phyloP scores from a whole-genome alignment of 2,888 invertebrate genomes.

The Drosophila mimica region DNA sequence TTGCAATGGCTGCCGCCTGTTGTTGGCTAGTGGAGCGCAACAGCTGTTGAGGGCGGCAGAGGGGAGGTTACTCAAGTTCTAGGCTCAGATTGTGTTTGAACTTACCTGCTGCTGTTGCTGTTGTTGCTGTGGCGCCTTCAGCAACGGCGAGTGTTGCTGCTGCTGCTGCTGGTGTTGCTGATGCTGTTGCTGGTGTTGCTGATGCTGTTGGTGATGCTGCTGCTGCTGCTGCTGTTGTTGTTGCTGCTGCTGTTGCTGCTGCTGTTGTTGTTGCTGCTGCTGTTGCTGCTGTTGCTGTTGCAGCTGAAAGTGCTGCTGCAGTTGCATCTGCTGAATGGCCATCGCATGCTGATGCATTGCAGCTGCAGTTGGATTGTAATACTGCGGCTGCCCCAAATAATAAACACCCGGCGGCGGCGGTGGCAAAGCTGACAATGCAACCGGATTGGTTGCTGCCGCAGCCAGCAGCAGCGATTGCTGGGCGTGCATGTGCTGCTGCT shows the following conservation, averaged over 20 bases:
- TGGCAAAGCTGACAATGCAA: constrained; percentile 34
- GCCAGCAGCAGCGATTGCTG: constrained; percentile 68
- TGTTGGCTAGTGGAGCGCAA: constrained; percentile 61
- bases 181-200: constrained; percentile 64
- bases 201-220: constrained; percentile 65
- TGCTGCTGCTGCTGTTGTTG: constrained; percentile 42
- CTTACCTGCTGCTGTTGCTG: constrained; percentile 41
- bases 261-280: constrained; percentile 61
- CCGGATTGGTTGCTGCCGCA: constrained; percentile 45
- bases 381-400: constrained; percentile 74
- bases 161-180: constrained; percentile 54
- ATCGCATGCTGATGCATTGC: constrained; percentile 75
- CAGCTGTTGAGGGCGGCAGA: constrained; percentile 31
- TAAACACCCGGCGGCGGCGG: constrained; percentile 65
- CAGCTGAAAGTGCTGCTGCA: constrained; percentile 69
- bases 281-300: constrained; percentile 70
- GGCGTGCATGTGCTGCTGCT: constrained; percentile 68
- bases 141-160: constrained; percentile 45
- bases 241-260: constrained; percentile 70
- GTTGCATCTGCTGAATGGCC: constrained; percentile 62
- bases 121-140: constrained; percentile 34
- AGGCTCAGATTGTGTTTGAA: neutral
- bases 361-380: constrained; percentile 63
- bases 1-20: constrained; percentile 43
- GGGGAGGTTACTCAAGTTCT: neutral